Percentiles rank a stretch among this genome's conserved stretches.
These are phyloP conservation scores for Papilio gigon DNA, from an alignment of 2,888 invertebrate species.

Conservation along the genomic window DNA sequence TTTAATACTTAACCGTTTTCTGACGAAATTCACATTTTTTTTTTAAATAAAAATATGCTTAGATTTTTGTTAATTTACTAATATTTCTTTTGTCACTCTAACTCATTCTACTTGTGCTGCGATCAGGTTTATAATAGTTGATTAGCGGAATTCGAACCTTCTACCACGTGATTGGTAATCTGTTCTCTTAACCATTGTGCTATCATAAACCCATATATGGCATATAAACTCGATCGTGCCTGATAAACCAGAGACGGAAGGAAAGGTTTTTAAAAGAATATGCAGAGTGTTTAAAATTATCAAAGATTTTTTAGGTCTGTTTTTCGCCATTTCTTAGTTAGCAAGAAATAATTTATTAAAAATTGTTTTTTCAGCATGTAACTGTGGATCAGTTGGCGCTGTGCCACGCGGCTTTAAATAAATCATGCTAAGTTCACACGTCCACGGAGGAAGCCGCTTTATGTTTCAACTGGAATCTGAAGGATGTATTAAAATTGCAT, in stretches of 20 bases:
- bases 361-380: conserved; percentile 19
- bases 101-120: too few relatives aligned
- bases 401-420: conserved; percentile 36
- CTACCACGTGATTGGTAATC: too few relatives aligned
- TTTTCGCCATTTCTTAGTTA: neutral
- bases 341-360: neutral
- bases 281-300: conserved; percentile 8
- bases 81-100: too few relatives aligned
- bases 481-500: neutral
- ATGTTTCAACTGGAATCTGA: conserved; percentile 11
- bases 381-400: conserved; percentile 24
- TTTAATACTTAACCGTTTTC: too few relatives aligned
- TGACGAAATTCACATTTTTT: too few relatives aligned
- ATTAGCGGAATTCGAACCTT: too few relatives aligned
- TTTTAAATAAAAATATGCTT: neutral
- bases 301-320: neutral
- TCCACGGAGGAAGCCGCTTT: conserved; percentile 10
- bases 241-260: too few relatives aligned
- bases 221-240: too few relatives aligned
- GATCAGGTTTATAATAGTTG: too few relatives aligned
- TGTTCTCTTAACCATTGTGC: too few relatives aligned
- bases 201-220: too few relatives aligned
- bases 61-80: neutral
- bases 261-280: neutral
- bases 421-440: conserved; percentile 36